Percentiles rank a stretch among this genome's conserved stretches.
These are phyloP conservation scores for Aptenodytes patagonicus DNA, from an alignment of 2,113 vertebrate species.

Conservation along the genomic window DNA sequence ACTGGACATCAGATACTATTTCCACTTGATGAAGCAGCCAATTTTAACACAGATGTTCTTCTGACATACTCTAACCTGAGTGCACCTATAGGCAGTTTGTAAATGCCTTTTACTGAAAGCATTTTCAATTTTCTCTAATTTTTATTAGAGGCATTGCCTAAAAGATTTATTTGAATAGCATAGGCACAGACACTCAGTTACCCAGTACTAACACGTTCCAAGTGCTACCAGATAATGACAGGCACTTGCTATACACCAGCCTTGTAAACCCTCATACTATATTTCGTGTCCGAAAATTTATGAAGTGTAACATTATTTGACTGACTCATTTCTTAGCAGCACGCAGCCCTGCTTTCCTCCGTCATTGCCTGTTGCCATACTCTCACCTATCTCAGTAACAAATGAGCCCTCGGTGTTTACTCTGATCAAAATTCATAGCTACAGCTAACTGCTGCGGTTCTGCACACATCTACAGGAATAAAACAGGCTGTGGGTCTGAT, in stretches of 20 bases:
- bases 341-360: background rate
- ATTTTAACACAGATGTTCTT: background rate
- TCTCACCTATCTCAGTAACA: constrained; percentile 17
- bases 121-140: background rate
- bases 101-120: background rate
- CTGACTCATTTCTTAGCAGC: constrained; percentile 1
- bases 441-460: background rate
- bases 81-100: background rate
- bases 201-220: background rate
- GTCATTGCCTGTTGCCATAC: background rate
- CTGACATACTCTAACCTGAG: background rate
- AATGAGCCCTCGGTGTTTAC: constrained; percentile 25
- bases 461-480: background rate
- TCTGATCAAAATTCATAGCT: constrained; percentile 58
- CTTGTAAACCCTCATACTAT: background rate
- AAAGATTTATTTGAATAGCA: background rate
- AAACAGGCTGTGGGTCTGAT: background rate
- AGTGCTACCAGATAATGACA: background rate
- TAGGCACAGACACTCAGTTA: background rate
- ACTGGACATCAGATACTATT: background rate
- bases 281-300: constrained; percentile 11
- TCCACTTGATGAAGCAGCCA: background rate
- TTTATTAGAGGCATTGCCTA: background rate
- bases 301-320: constrained; percentile 13
- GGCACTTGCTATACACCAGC: background rate